Evolutionary conservation across 92 coral and sea anemone species (phyloP).

Genomic region (Palythoa grandis): DNA sequence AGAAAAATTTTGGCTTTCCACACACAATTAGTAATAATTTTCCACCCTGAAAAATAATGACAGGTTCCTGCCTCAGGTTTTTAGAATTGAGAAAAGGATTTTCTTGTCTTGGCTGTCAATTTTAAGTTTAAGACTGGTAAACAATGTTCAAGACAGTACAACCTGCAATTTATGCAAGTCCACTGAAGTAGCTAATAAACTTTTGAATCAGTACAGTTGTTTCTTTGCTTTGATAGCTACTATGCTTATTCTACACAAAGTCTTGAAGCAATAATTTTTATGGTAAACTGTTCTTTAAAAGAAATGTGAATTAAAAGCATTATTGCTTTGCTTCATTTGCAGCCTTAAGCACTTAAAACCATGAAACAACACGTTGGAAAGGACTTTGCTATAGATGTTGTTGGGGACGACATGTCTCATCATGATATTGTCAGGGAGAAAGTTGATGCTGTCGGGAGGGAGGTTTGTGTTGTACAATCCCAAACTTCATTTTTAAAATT

Average conservation of each 20-base stretch:
- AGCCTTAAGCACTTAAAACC: slow-evolving; percentile 42
- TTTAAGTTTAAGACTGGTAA: no score
- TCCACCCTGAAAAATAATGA: neutral
- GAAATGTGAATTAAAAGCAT: neutral
- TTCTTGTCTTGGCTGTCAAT: no score
- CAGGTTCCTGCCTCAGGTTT: no score
- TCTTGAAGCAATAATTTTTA: no score
- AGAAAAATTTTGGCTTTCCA: neutral
- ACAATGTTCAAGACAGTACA: no score
- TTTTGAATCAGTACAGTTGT: no score
- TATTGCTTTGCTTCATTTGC: neutral
- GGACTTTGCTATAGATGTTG: slow-evolving; percentile 63
- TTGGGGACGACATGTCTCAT: slow-evolving; percentile 68
- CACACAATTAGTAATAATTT: no score
- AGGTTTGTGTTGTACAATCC: slow-evolving; percentile 47
- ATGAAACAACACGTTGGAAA: slow-evolving; percentile 72
- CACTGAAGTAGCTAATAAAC: no score
- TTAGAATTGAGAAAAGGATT: no score
- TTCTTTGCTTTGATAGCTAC: no score
- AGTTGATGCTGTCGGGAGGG: slow-evolving; percentile 73
- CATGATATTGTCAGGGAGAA: slow-evolving; percentile 72
- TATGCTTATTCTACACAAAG: no score
- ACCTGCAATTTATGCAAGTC: no score
- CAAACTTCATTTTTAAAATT: neutral
- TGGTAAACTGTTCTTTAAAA: neutral